phyloP scores from a whole-genome alignment of 2,888 invertebrate species.

The Malthinus flaveolus region DNA sequence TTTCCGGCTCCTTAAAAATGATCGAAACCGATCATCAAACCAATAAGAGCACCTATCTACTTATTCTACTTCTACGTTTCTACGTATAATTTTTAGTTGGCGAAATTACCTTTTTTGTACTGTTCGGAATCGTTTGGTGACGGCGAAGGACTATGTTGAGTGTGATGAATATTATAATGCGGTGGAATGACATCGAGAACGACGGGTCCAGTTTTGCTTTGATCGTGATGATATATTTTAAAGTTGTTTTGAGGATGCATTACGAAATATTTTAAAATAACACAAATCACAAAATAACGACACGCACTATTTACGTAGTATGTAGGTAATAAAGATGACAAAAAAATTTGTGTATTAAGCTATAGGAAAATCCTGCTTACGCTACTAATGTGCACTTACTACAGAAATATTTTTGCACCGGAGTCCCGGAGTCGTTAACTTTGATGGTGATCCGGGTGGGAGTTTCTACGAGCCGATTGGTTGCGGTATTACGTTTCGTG shows the following conservation, averaged over 20 bases:
- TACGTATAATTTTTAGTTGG: too few relatives aligned
- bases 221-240: conserved; percentile 45
- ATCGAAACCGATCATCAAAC: neutral
- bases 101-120: conserved; percentile 48
- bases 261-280: neutral
- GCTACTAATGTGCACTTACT: neutral
- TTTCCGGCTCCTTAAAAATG: conserved; percentile 31
- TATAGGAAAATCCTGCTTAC: too few relatives aligned
- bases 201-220: conserved; percentile 54
- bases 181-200: conserved; percentile 64
- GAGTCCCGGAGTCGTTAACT: conserved; percentile 25
- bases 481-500: conserved; percentile 46
- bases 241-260: conserved; percentile 25
- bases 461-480: conserved; percentile 46
- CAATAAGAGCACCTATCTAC: neutral
- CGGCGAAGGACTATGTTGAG: conserved; percentile 54
- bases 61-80: too few relatives aligned
- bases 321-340: too few relatives aligned
- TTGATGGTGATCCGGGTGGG: conserved; percentile 25
- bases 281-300: neutral
- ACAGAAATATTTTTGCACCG: conserved; percentile 22
- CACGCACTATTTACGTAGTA: neutral
- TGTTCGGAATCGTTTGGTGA: conserved; percentile 55
- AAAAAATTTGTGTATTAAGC: too few relatives aligned
- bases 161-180: conserved; percentile 54